Evolutionary conservation across 1,140 invertebrate species (phyloP), one percentile per base, ranked within the genome.

Genomic region (Brachionus sp.): DNA sequence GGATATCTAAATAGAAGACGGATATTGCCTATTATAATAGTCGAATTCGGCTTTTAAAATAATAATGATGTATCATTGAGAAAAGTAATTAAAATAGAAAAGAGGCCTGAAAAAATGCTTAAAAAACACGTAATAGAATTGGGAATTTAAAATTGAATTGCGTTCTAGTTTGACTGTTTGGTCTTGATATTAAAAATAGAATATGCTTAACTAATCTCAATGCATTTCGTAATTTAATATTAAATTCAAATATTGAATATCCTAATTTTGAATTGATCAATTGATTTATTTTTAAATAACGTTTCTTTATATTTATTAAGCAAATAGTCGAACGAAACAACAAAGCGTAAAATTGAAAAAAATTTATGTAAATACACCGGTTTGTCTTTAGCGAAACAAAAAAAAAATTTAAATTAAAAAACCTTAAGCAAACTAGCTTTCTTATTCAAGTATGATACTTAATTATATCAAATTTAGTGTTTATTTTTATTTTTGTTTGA

Each of bases 181-280:
- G 50, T 53, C 50, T 57, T 57, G 16, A 57, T 57, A 57, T 57
- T 57, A 64, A 66, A 37, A 66, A 33, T 66, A 12, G 13, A 33
- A 66, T 66, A 66, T 37, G 35, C 66, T 70, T 70, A 70, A 19
- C 13, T 70, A 70, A 70, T 70, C 37, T 39, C 16, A 57, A 57
- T 9, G 50, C 66, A 64, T 64, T 25, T 57, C 53, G 66, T 70
- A 70, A 70, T 39, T 70, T 70, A 70, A 70, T 70, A 70, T 70
- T 70, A 39, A 70, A 70, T 37, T 39, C n/a, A 70, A 70, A 70
- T 70, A 70, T 70, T 70, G 66, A 70, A 70, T 70, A 70, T 70
- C 35, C 66, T 39, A 19, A 37, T 39, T 19, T 70, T 39, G 13
- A 70, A 70, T 70, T 39, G 35, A 70, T 70, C 66, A 39, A 70